phyloP scores from a whole-genome alignment of 2,797 vertebrate genomes.

The Gallinago stenura region DNA sequence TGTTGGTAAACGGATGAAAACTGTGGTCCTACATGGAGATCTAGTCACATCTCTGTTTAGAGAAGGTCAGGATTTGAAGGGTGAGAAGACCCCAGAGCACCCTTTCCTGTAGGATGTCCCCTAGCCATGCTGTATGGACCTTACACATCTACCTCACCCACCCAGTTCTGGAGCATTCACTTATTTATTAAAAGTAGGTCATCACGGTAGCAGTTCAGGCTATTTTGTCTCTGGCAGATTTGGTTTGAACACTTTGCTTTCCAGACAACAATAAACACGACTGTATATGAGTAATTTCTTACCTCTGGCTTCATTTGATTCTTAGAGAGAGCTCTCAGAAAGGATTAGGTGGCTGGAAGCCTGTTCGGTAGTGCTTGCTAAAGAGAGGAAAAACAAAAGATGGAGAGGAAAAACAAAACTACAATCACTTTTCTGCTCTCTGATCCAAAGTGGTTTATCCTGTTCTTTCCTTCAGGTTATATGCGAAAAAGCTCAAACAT shows the following conservation, averaged over 20 bases:
- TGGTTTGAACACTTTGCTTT: conserved; percentile 4
- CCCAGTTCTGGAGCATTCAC: accelerated
- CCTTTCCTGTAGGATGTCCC: background rate
- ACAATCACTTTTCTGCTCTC: background rate
- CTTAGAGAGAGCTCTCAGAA: background rate
- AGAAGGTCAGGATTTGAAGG: background rate
- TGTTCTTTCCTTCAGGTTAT: background rate
- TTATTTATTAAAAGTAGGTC: background rate
- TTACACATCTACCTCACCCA: background rate
- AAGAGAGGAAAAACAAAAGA: conserved; percentile 1
- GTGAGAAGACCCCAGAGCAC: background rate
- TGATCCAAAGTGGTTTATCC: background rate
- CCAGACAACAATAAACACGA: background rate
- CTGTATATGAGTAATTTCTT: background rate
- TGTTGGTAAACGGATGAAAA: background rate
- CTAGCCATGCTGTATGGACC: background rate
- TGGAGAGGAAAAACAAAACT: background rate
- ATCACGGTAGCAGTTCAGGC: accelerated
- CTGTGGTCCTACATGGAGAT: accelerated
- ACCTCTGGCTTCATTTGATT: background rate
- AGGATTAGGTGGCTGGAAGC: background rate
- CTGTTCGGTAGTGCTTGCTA: background rate
- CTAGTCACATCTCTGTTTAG: background rate
- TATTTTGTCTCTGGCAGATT: background rate
- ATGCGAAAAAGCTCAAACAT: background rate